Evolutionary conservation across 2,113 vertebrate genomes (phyloP), one percentile per base, ranked within the genome.

Genomic region (Crotalus horridus): DNA sequence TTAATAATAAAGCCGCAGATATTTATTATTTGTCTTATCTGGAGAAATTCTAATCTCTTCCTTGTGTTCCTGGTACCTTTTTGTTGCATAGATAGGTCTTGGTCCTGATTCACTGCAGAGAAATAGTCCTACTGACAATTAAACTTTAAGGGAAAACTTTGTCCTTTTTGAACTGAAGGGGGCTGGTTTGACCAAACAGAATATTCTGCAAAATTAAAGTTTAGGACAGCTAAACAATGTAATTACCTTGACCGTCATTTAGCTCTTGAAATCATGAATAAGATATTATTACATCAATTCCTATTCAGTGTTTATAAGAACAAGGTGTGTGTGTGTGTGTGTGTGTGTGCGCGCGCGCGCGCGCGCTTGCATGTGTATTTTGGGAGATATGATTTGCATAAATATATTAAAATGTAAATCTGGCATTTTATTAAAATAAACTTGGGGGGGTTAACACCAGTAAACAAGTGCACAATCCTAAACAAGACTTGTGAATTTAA

Each of bases 261-360:
- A 46, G 7, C 53, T 29, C 33, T 85, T 81, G 23, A 39, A 11
- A 9, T 43, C 7, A 55, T 26, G 13, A 33, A 54, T 13, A 39
- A 33, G 24, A 90, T 26, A 55, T 85, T 17, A 43, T 85, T 29
- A 43, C 10, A 55, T 85, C 13, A 24, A 8, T 56, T 7, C 17
- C 7, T 46, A 23, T 56, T 64, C 61, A 69, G 88, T 91, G 3
- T 17, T 56, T 43, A 8, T 85, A 69, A 2, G 29, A 13, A 12
- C 20, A 56, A 20, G 13, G 13, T 61, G 59, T 24, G 15, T 5
- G 1, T 23, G 3, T 88, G 7, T 55, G 3, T 55, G 53, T 54
- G 3, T 20, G 58, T 1, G 26, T n/a, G 43, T 81, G 33, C 7
- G 1, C 1, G 3, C 21, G 1, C 6, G 1, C 6, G 7, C 20